These are phyloP conservation scores for Pseudopodoces humilis DNA, from an alignment of 2,113 vertebrate genomes.

Conservation along the genomic window DNA sequence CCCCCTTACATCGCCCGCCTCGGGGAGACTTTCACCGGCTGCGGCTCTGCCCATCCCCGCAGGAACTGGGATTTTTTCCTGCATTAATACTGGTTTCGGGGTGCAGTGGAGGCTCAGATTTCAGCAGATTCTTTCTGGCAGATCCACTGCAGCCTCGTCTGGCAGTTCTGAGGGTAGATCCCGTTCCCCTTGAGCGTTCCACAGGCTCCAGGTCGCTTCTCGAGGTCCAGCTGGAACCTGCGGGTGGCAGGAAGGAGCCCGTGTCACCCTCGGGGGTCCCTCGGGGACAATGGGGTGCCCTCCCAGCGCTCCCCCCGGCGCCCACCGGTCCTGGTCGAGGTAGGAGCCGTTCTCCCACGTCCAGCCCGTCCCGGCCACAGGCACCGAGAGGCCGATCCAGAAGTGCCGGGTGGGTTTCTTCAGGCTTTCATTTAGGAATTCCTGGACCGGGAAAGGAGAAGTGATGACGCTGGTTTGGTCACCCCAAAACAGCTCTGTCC, in stretches of 20 bases:
- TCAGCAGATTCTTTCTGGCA: neutral
- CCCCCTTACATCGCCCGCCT: fast-evolving
- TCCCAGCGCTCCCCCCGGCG: neutral
- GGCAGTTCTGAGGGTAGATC: neutral
- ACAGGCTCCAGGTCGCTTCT: neutral
- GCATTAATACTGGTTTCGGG: neutral
- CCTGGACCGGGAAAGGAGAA: neutral
- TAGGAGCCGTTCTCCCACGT: neutral
- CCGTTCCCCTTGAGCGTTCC: neutral
- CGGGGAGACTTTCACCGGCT: neutral
- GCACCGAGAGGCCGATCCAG: neutral
- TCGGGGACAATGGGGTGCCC: neutral
- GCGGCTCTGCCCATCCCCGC: neutral
- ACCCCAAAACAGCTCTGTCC: neutral
- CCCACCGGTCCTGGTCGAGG: neutral
- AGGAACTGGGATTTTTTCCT: neutral
- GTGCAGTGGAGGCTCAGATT: neutral
- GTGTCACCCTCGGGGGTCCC: neutral
- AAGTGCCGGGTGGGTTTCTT: neutral
- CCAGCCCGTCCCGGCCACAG: neutral
- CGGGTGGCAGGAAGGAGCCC: neutral
- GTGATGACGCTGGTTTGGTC: neutral
- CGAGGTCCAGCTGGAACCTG: neutral
- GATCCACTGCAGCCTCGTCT: neutral
- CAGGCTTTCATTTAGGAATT: neutral